A percentile compares a stretch with the other conserved stretches of the same genome.
Evolutionary conservation across 2,113 vertebrate species (phyloP).

Genomic region (Rhipidura dahli): DNA sequence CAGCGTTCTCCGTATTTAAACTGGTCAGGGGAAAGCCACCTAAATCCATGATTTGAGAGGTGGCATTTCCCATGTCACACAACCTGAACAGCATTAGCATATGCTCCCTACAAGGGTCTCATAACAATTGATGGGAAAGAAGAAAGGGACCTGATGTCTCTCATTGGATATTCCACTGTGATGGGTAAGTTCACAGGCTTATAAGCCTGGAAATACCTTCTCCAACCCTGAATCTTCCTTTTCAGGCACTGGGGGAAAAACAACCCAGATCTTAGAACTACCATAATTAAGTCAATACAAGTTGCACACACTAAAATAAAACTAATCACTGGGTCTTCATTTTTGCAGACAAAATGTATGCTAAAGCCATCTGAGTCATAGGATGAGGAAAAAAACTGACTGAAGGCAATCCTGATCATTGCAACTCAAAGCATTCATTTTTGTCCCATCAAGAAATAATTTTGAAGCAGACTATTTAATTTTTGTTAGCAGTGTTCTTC

Average conservation of each 20-base stretch:
- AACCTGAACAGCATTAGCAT: neutral
- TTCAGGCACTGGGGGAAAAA: neutral
- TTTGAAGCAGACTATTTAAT: neutral
- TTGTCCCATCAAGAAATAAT: neutral
- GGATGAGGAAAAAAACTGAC: neutral
- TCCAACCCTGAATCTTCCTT: neutral
- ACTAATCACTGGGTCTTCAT: neutral
- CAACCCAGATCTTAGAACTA: neutral
- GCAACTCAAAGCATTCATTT: neutral
- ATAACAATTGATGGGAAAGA: neutral
- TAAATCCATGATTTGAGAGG: neutral
- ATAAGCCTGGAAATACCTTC: neutral
- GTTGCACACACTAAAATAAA: neutral
- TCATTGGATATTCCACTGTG: neutral
- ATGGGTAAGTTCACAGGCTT: neutral
- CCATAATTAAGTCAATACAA: neutral
- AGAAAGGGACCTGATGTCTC: neutral
- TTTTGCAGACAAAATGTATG: neutral
- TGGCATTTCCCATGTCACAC: neutral
- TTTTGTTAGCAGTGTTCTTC: neutral
- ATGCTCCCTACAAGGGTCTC: neutral
- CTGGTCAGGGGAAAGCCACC: neutral
- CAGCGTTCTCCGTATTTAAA: neutral
- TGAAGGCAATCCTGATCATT: neutral
- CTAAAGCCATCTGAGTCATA: neutral